Percentiles rank a stretch among this genome's conserved stretches.
These are phyloP conservation scores for Drosophila subobscura DNA, from an alignment of 1,140 invertebrate species.

Conservation along the genomic window DNA sequence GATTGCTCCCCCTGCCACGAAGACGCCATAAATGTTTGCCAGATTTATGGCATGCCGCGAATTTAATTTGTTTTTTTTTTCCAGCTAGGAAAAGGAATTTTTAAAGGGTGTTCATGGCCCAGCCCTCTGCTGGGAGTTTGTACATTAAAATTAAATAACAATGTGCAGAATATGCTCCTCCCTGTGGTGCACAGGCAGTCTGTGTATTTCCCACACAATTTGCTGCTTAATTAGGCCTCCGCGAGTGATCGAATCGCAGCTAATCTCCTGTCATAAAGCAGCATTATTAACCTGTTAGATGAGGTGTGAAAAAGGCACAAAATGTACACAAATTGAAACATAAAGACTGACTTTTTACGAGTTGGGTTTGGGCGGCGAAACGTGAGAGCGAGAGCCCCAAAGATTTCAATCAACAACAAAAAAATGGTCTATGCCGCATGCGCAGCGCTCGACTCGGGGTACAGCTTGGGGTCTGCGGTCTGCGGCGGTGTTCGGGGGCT, in stretches of 20 bases:
- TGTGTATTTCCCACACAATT: neutral
- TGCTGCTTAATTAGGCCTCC: neutral
- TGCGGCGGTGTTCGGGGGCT: slow-evolving; percentile 30
- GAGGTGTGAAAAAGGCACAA: slow-evolving; percentile 69
- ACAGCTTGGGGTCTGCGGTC: neutral
- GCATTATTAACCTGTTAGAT: slow-evolving; percentile 52
- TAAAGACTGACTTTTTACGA: slow-evolving; percentile 61
- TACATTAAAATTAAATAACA: neutral
- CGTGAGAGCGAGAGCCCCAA: slow-evolving; percentile 56
- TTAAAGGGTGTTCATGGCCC: no score
- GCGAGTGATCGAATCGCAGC: slow-evolving; percentile 36
- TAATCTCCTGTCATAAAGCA: slow-evolving; percentile 50
- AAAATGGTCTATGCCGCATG: slow-evolving; percentile 53
- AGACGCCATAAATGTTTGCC: neutral
- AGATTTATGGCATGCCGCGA: slow-evolving; percentile 9
- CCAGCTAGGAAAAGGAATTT: no score
- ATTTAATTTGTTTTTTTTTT: slow-evolving; percentile 4
- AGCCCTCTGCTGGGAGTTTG: neutral
- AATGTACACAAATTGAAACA: slow-evolving; percentile 50
- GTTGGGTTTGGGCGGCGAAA: slow-evolving; percentile 37
- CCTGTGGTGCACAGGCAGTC: no score
- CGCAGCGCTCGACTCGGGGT: no score
- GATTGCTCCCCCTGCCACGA: no score
- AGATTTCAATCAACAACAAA: slow-evolving; percentile 76
- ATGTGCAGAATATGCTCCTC: no score